phyloP scores from a whole-genome alignment of 2,888 invertebrate species.

The Yponomeuta cagnagella region DNA sequence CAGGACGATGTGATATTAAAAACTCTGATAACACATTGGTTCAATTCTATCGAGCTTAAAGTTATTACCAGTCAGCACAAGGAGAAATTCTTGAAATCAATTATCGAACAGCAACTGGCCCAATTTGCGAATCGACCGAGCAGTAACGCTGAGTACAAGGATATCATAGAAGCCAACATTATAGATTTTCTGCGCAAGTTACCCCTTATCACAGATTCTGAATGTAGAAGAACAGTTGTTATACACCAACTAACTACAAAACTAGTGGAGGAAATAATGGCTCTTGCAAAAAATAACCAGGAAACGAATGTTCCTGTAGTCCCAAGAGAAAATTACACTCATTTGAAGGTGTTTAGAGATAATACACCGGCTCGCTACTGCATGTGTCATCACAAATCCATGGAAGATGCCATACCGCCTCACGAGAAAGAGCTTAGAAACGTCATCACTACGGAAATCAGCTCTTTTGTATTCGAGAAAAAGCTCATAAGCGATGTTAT shows the following conservation, averaged over 20 bases:
- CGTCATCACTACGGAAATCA: slow-evolving; percentile 32
- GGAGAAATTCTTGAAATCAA: slow-evolving; percentile 15
- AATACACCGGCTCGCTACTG: neutral
- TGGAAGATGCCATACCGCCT: slow-evolving; percentile 22
- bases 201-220: neutral
- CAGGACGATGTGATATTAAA: neutral
- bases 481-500: slow-evolving; percentile 25
- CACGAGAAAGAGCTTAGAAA: slow-evolving; percentile 33
- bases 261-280: neutral
- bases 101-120: slow-evolving; percentile 16
- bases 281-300: neutral
- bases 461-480: slow-evolving; percentile 28
- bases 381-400: neutral
- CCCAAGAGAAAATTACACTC: neutral
- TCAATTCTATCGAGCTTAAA: neutral
- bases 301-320: neutral
- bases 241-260: neutral
- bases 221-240: neutral
- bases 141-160: neutral
- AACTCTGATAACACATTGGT: neutral
- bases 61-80: neutral
- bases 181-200: neutral
- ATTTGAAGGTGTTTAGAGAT: neutral
- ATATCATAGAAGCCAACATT: neutral
- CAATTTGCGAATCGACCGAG: neutral